These are phyloP conservation scores for Scrobipalpa costella DNA, from an alignment of 2,888 invertebrate species.

Conservation along the genomic window DNA sequence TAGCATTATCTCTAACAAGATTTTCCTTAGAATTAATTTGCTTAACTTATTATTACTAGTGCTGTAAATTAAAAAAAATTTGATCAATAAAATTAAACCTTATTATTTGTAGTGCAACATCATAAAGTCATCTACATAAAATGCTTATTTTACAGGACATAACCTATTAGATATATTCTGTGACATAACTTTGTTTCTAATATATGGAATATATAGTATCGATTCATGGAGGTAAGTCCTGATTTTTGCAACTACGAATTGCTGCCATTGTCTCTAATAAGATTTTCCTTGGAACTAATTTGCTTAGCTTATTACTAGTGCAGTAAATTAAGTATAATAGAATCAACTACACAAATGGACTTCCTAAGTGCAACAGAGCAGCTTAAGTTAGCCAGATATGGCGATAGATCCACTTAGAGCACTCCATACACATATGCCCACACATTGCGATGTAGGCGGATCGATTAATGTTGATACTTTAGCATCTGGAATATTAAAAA, in stretches of 20 bases:
- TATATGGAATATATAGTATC: too few relatives aligned
- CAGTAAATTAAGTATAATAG: not conserved
- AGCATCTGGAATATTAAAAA: not conserved
- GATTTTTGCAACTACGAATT: too few relatives aligned
- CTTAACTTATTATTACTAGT: not conserved
- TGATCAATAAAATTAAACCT: too few relatives aligned
- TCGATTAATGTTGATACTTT: not conserved
- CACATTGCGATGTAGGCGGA: not conserved
- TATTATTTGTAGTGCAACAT: too few relatives aligned
- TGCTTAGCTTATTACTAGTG: not conserved
- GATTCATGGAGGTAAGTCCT: too few relatives aligned
- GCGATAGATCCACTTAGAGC: not conserved
- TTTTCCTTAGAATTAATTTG: not conserved
- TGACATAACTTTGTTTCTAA: too few relatives aligned
- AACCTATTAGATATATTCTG: too few relatives aligned
- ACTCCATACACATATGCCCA: constrained; percentile 10
- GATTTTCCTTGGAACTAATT: not conserved
- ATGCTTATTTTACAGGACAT: too few relatives aligned
- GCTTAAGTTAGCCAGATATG: constrained; percentile 11
- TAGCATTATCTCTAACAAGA: not conserved
- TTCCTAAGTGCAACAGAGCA: not conserved
- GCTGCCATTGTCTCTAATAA: not conserved
- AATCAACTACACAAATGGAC: not conserved
- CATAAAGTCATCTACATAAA: too few relatives aligned
- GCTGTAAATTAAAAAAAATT: not conserved